phyloP scores from a whole-genome alignment of 2,113 vertebrate species.

The Cololabis saira region DNA sequence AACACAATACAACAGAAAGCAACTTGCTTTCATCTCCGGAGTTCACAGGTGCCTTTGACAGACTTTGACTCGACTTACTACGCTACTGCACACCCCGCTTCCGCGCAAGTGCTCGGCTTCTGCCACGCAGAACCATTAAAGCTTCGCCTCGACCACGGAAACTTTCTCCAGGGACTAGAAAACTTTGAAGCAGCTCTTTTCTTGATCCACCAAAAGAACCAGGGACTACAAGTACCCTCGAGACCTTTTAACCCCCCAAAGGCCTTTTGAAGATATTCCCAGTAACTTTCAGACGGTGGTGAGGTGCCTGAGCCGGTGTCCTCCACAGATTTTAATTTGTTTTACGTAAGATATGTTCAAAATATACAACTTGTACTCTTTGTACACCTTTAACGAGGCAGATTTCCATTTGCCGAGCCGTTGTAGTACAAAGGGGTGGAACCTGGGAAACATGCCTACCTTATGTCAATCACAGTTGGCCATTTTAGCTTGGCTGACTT shows the following conservation, averaged over 20 bases:
- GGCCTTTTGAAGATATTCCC: background rate
- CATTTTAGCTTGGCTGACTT: too few relatives aligned
- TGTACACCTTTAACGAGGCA: too few relatives aligned
- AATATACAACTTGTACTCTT: too few relatives aligned
- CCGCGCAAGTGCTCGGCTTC: background rate
- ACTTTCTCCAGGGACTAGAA: background rate
- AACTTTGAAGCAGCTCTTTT: background rate
- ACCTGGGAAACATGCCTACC: too few relatives aligned
- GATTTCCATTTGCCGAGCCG: too few relatives aligned
- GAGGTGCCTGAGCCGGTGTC: too few relatives aligned
- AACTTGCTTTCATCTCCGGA: constrained; percentile 56
- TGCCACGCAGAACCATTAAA: background rate
- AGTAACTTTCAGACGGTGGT: too few relatives aligned
- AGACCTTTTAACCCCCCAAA: background rate
- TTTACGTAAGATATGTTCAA: too few relatives aligned
- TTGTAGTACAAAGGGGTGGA: too few relatives aligned
- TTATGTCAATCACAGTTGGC: too few relatives aligned
- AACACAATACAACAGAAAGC: constrained; percentile 31
- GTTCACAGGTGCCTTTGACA: constrained; percentile 60
- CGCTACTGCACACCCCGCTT: background rate
- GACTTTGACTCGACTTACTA: constrained; percentile 42
- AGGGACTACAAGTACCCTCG: background rate
- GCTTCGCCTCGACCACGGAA: background rate
- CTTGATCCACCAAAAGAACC: background rate
- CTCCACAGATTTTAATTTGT: too few relatives aligned